A percentile compares a stretch with the other conserved stretches of the same genome.
These are phyloP conservation scores for Carterocephalus palaemon DNA, from an alignment of 2,888 invertebrate genomes.

Conservation along the genomic window DNA sequence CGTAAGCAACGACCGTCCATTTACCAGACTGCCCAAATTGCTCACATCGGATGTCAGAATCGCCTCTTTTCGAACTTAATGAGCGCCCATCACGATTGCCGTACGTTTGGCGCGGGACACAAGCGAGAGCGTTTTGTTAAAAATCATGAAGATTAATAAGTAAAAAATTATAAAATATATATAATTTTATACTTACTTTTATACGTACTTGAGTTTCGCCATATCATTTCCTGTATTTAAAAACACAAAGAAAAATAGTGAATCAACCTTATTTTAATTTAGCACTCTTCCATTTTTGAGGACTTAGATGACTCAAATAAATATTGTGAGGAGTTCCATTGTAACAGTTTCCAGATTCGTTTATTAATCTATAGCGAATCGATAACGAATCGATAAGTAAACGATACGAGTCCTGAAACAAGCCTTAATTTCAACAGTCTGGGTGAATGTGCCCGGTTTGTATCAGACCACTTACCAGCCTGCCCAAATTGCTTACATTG, in stretches of 20 bases:
- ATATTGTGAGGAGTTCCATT: conserved; percentile 27
- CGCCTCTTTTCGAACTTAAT: conserved; percentile 60
- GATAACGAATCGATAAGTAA: too few species aligned
- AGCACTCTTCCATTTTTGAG: too few species aligned
- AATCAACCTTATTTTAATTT: too few species aligned
- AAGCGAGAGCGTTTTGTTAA: conserved; percentile 22
- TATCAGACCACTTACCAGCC: conserved; percentile 42
- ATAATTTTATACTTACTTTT: too few species aligned
- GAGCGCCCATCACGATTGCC: conserved; percentile 55
- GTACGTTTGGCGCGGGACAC: conserved; percentile 31
- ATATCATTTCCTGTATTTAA: too few species aligned
- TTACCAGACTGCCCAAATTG: conserved; percentile 52
- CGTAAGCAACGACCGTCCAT: conserved; percentile 29
- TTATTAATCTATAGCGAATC: not conserved
- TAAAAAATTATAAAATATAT: too few species aligned
- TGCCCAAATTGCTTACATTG: conserved; percentile 55
- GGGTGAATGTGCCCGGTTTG: too few species aligned
- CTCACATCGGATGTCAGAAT: conserved; percentile 57
- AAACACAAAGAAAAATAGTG: too few species aligned
- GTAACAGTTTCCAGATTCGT: not conserved
- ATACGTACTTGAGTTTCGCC: too few species aligned
- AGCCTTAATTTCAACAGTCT: too few species aligned
- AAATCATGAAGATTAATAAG: not conserved
- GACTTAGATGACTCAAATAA: conserved; percentile 22
- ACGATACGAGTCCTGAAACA: too few species aligned